Evolutionary conservation across 1,140 invertebrate genomes (phyloP), one percentile per base, ranked within the genome.

Genomic region (Penaeus vannamei): DNA sequence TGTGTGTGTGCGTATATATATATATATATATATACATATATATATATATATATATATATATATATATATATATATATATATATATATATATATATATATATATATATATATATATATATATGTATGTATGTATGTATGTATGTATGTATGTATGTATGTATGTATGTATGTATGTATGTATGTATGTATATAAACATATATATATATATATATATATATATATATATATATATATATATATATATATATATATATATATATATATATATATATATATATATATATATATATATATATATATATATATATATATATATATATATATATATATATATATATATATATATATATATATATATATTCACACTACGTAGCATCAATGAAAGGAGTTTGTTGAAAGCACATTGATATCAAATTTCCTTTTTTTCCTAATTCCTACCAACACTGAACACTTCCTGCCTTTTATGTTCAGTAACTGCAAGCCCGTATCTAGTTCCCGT

Each of bases 121-220:
- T 69, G 29, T 69, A 10, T 69, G 29, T 69, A 10, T 69, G 29
- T 69, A 72, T 19, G 32, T 72, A n/a, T 72, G 32, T 72, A n/a
- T 72, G 32, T n/a, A n/a, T 72, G 32, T 72, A n/a, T 72, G 32
- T 26, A n/a, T 72, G 14, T 72, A n/a, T 72, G 32, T 72, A n/a
- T 72, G 32, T 72, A 72, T 72, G n/a, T 72, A 72, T 26, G n/a
- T 72, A 72, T 72, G n/a, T 72, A 26, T 72, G n/a, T 72, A 72
- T 72, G n/a, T 72, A 72, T 72, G n/a, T 72, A 72, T 72, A 72
- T 72, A 72, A 23, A 72, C n/a, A 72, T 72, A 72, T 72, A 72
- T 72, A 72, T 72, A 72, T 5, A 72, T n/a, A 72, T n/a, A 72
- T 72, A n/a, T 72, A 72, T 72, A 72, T 29, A 3, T 69, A 1